Percentiles rank a stretch among this genome's conserved stretches.
These are phyloP conservation scores for Synergus umbraculus DNA, from an alignment of 2,888 invertebrate species.

Conservation along the genomic window DNA sequence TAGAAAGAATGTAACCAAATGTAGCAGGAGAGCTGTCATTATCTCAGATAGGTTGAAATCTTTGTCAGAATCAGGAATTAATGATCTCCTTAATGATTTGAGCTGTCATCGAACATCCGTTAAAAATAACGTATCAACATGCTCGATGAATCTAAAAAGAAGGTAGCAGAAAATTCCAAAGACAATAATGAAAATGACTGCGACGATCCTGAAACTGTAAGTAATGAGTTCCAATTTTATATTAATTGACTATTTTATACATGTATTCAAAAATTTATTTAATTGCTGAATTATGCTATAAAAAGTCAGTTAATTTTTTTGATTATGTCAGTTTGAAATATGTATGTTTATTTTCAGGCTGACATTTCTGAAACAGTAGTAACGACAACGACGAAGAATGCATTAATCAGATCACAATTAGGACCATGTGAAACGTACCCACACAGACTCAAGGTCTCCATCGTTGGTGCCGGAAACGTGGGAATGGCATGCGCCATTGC, in stretches of 20 bases:
- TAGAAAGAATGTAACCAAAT: not conserved
- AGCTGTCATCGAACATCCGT: constrained; percentile 34
- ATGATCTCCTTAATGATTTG: constrained; percentile 35
- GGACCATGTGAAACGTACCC: constrained; percentile 66
- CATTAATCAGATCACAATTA: constrained; percentile 67
- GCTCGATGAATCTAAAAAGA: constrained; percentile 2
- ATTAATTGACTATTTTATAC: not conserved
- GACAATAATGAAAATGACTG: constrained; percentile 16
- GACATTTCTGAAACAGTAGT: constrained; percentile 22
- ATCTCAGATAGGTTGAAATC: not conserved
- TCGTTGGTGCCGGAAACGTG: constrained; percentile 77
- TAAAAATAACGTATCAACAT: not conserved
- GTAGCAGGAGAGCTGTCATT: constrained; percentile 1
- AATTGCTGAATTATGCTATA: not conserved
- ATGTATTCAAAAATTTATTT: not conserved
- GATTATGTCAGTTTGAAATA: too few species aligned
- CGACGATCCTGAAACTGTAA: constrained; percentile 6
- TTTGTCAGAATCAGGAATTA: constrained; percentile 15
- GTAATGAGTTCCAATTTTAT: not conserved
- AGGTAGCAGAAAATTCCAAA: constrained; percentile 18
- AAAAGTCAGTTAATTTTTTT: too few species aligned
- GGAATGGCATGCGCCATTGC: constrained; percentile 80
- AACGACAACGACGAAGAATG: constrained; percentile 69
- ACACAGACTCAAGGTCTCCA: constrained; percentile 68
- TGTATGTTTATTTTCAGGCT: not conserved